Conservation (phyloP, 2,797 vertebrate genomes). For the Sphaeramia orbicularis region DNA sequence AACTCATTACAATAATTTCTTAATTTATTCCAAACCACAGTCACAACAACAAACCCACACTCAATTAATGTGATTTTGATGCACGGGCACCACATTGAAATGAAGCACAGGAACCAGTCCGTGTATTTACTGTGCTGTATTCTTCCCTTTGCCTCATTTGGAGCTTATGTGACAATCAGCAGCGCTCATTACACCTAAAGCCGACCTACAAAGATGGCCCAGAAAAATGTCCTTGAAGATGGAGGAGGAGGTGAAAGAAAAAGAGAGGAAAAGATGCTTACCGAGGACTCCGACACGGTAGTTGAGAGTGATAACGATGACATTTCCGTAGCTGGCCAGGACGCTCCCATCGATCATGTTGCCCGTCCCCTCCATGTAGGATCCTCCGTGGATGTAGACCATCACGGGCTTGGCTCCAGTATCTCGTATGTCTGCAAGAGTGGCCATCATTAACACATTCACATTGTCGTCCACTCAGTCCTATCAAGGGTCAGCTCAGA, state of each 20-base stretch:
- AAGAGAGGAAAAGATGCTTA: constrained; percentile 75
- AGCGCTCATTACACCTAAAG: constrained; percentile 67
- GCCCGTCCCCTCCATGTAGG: constrained; percentile 99
- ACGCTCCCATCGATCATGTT: constrained; percentile 99
- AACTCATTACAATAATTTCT: constrained; percentile 78
- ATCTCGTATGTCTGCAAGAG: constrained; percentile 98
- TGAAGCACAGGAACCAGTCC: constrained; percentile 27
- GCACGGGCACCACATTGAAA: constrained; percentile 52
- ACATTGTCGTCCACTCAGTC: constrained; percentile 72
- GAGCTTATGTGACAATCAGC: constrained; percentile 65
- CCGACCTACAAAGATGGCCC: constrained; percentile 74
- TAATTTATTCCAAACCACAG: constrained; percentile 75
- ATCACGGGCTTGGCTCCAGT: constrained; percentile 99
- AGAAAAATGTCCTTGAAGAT: constrained; percentile 76
- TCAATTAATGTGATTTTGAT: constrained; percentile 70
- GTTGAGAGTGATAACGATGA: constrained; percentile 99
- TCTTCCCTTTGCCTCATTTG: constrained; percentile 40
- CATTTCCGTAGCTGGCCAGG: constrained; percentile 98
- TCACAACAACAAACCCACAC: constrained; percentile 71
- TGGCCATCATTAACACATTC: constrained; percentile 87
- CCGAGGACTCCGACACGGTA: constrained; percentile 98
- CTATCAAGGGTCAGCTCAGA: constrained; percentile 74
- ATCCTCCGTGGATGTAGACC: constrained; percentile 99
- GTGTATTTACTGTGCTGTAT: constrained; percentile 33
- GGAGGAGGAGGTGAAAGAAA: constrained; percentile 11